Percentiles rank a stretch among this genome's conserved stretches.
These are phyloP conservation scores for Enteromius paludinosus DNA, from an alignment of 2,797 vertebrate genomes.

Conservation along the genomic window DNA sequence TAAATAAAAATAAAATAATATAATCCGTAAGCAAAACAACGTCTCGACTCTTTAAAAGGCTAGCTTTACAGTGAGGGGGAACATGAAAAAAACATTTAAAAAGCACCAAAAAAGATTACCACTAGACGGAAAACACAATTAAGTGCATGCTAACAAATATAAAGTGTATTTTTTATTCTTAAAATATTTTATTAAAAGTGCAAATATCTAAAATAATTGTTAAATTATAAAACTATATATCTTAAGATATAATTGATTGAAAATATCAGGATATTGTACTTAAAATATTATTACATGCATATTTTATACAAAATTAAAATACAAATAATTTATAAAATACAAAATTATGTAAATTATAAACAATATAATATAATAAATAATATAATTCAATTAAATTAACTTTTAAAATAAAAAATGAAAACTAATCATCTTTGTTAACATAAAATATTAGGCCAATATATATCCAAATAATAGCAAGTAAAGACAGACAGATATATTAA, in stretches of 20 bases:
- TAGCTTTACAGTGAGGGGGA: neutral
- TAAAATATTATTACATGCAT: neutral
- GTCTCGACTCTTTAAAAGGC: neutral
- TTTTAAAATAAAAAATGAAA: neutral
- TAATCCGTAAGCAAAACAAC: neutral
- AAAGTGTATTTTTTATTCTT: neutral
- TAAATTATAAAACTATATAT: neutral
- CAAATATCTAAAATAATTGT: neutral
- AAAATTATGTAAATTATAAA: neutral
- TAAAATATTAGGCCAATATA: no score
- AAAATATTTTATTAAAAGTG: neutral
- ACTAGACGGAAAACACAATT: neutral
- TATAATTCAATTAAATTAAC: neutral
- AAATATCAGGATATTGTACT: neutral
- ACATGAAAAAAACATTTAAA: neutral
- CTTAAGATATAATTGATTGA: no score
- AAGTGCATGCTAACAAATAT: neutral
- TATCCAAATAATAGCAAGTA: neutral
- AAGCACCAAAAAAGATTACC: neutral
- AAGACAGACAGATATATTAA: neutral
- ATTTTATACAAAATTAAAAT: neutral
- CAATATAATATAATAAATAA: no score
- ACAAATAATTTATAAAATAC: neutral
- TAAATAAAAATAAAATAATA: neutral
- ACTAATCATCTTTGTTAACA: neutral